Base-by-base conservation (phyloP, 1,140 invertebrate species). In the Calliphora vicina region DNA sequence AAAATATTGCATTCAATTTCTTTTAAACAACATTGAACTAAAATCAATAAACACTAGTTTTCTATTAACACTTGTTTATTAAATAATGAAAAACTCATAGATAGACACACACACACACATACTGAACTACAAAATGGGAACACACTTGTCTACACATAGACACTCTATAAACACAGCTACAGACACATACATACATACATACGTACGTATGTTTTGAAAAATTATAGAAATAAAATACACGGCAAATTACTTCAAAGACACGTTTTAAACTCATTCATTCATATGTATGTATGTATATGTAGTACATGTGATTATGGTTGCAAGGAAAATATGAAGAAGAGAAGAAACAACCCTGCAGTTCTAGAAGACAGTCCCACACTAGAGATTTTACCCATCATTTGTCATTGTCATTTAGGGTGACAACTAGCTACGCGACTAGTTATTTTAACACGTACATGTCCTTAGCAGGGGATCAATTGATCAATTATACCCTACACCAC, bases 71-170 rank as follows among this genome's bases (percentile, higher is more conserved):
- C 35, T 78, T 78, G 35, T 78, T 45, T 42, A 78, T 78, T 78
- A 45, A 78, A 43, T 43, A 78, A 78, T 43, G 2, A 23, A 20
- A 25, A 29, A 76, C 15, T 29, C 15, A 42, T 9, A 76, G 9
- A 42, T 29, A 76, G 3, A 17, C 17, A 57, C 45, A 73, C 15
- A 29, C 72, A 74, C 73, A 35, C 27, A 73, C 15, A 13, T 26
- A 26, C 61, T 20, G 2, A 76, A 76, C n/a, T 13, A 45, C 23
- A 25, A 78, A 78, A 78, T 78, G 74, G 20, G 74, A 78, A 78
- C 74, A 78, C 74, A 78, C 74, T 78, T 78, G 74, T 78, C 74
- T 78, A 78, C 74, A 78, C 35, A 74, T 74, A 78, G 23, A 42
- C 35, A 43, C 26, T 29, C 29, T 29, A 29, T 29, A 29, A 29